phyloP scores from a whole-genome alignment of 2,797 vertebrate species.

The Tokudaia tokunoshimensis region DNA sequence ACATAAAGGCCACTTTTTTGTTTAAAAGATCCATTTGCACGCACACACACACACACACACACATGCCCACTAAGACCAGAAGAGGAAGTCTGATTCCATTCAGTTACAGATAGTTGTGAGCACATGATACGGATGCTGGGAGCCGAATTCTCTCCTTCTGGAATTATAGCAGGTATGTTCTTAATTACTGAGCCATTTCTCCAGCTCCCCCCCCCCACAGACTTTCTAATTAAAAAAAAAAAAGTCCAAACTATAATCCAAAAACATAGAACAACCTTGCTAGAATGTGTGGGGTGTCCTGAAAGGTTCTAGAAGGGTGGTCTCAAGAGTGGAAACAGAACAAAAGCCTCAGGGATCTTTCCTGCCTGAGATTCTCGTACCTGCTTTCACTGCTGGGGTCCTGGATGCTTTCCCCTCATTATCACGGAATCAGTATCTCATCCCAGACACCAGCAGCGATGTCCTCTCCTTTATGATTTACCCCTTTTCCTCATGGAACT shows the following conservation, averaged over 20 bases:
- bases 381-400: neutral
- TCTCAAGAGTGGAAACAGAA: neutral
- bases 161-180: neutral
- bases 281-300: accelerated
- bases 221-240: neutral
- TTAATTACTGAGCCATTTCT: neutral
- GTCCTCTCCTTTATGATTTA: neutral
- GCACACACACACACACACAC: too few relatives aligned
- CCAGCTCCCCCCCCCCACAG: neutral
- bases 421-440: neutral
- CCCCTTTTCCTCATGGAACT: neutral
- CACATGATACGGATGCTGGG: neutral
- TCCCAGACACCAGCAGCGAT: neutral
- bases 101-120: neutral
- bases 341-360: neutral
- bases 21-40: neutral
- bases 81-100: neutral
- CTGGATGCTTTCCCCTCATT: neutral
- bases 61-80: neutral
- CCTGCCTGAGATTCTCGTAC: neutral
- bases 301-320: neutral
- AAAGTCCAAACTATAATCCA: neutral
- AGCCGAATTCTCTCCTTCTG: neutral
- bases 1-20: neutral
- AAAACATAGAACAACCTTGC: neutral